Evolutionary conservation across 2,113 vertebrate species (phyloP).

Genomic region (Oreotrochilus melanogaster): DNA sequence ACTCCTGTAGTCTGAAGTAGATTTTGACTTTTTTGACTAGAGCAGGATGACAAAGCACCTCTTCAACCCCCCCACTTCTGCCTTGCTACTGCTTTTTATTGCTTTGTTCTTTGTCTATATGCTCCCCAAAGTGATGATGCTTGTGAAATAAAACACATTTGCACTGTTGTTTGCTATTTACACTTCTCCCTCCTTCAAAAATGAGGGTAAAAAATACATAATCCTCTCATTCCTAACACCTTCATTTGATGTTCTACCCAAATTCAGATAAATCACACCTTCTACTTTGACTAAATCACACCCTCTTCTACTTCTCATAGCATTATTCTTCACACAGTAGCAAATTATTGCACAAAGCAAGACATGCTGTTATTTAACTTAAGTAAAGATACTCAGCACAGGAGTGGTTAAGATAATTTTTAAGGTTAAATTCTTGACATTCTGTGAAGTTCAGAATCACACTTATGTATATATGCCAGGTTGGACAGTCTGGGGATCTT

Average conservation of each 20-base stretch:
- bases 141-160: background rate
- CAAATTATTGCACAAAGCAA: background rate
- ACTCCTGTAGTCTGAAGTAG: background rate
- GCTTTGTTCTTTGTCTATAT: background rate
- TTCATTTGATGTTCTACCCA: background rate
- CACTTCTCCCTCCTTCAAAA: background rate
- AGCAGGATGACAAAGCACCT: background rate
- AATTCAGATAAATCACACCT: background rate
- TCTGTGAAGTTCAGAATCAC: background rate
- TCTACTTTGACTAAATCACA: background rate
- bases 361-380: fast-evolving
- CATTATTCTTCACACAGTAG: background rate
- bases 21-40: slow-evolving; percentile 14
- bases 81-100: background rate
- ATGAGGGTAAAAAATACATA: background rate
- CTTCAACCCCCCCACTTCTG: background rate
- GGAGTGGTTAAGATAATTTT: background rate
- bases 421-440: background rate
- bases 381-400: background rate
- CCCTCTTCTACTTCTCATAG: background rate
- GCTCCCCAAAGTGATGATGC: background rate
- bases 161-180: background rate
- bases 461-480: background rate
- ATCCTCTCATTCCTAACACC: background rate
- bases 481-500: background rate